phyloP scores from a whole-genome alignment of 2,888 invertebrate species.

The Seira ritae region DNA sequence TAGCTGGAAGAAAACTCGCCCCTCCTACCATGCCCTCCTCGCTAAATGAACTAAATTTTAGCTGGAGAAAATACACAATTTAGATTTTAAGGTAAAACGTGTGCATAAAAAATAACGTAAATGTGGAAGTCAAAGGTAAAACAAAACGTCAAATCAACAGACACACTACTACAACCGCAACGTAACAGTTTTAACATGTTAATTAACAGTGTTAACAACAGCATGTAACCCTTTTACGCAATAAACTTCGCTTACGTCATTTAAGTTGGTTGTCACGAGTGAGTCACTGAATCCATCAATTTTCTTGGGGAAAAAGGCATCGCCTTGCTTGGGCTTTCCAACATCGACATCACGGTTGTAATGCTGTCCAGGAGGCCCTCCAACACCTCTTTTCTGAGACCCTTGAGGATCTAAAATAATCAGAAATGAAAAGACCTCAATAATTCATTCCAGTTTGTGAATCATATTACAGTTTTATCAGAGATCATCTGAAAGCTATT shows the following conservation, averaged over 20 bases:
- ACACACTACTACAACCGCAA: too few species aligned
- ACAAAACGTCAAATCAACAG: too few species aligned
- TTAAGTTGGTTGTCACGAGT: slow-evolving; percentile 33
- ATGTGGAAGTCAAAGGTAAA: too few species aligned
- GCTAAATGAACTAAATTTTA: slow-evolving; percentile 51
- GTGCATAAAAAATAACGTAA: too few species aligned
- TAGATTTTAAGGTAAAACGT: too few species aligned
- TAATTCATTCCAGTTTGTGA: too few species aligned
- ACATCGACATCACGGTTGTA: slow-evolving; percentile 35
- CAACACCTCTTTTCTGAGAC: slow-evolving; percentile 42
- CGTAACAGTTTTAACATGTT: too few species aligned
- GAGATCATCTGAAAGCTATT: too few species aligned
- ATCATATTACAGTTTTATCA: too few species aligned
- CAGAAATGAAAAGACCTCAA: too few species aligned
- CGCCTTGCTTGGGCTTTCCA: slow-evolving; percentile 34
- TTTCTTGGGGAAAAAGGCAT: slow-evolving; percentile 29
- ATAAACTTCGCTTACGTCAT: slow-evolving; percentile 34
- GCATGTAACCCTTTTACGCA: too few species aligned
- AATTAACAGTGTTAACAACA: too few species aligned
- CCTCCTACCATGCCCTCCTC: slow-evolving; percentile 33
- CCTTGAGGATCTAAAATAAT: background rate
- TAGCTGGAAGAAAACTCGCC: slow-evolving; percentile 34
- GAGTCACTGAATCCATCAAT: slow-evolving; percentile 46
- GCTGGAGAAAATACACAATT: slow-evolving; percentile 19
- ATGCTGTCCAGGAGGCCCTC: slow-evolving; percentile 25